These are phyloP conservation scores for Brachionus rubens DNA, from an alignment of 1,140 invertebrate species.

Conservation along the genomic window DNA sequence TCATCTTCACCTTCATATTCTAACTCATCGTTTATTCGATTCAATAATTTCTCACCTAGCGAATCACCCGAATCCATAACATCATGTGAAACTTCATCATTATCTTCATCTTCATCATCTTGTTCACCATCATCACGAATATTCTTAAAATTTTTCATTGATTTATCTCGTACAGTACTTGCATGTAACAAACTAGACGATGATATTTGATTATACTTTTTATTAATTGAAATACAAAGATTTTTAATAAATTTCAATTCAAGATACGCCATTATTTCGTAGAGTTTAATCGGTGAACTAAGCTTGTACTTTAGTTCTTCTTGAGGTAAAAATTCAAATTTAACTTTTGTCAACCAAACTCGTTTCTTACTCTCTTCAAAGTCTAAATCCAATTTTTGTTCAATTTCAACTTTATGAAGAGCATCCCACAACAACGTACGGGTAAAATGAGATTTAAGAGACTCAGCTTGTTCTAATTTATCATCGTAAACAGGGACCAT, in stretches of 20 bases:
- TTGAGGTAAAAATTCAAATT: slow-evolving; percentile 43
- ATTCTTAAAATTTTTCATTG: slow-evolving; percentile 28
- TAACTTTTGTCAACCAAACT: slow-evolving; percentile 31
- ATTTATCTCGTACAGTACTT: slow-evolving; percentile 12
- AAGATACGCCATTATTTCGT: slow-evolving; percentile 14
- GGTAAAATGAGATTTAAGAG: slow-evolving; percentile 12
- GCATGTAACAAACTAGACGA: slow-evolving; percentile 17
- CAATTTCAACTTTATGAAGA: slow-evolving; percentile 35
- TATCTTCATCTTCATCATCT: slow-evolving; percentile 15
- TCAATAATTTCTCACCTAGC: slow-evolving; percentile 21
- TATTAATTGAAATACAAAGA: slow-evolving; percentile 40
- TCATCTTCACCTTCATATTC: slow-evolving; percentile 48
- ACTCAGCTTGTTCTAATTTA: slow-evolving; percentile 23
- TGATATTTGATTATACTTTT: slow-evolving; percentile 40
- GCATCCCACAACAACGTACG: slow-evolving; percentile 14
- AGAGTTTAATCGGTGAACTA: slow-evolving; percentile 13
- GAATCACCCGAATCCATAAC: slow-evolving; percentile 16
- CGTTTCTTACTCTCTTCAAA: background rate
- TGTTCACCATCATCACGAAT: slow-evolving; percentile 29
- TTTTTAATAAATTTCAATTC: slow-evolving; percentile 37
- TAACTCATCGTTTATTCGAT: slow-evolving; percentile 44
- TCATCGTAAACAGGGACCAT: slow-evolving; percentile 73
- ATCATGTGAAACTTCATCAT: slow-evolving; percentile 9
- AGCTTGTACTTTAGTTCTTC: slow-evolving; percentile 3
- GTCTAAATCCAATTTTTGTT: slow-evolving; percentile 31